A percentile compares a stretch with the other conserved stretches of the same genome.
Conservation (phyloP, 2,113 vertebrate species). For the Petrocephalus zakoni region DNA sequence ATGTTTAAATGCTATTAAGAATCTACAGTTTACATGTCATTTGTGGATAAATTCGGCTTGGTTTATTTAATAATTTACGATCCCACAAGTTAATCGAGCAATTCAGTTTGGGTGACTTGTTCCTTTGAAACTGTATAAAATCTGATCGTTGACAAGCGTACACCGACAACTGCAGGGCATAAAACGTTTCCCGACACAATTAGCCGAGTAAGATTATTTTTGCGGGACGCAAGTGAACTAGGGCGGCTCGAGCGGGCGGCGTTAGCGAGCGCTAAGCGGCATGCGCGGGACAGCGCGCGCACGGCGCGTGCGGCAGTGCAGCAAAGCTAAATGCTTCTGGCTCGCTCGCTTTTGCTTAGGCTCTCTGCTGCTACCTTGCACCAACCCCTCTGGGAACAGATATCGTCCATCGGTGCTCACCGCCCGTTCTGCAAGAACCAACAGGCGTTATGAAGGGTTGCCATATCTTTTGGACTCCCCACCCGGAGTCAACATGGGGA, state of each 20-base stretch:
- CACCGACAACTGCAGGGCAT: not conserved
- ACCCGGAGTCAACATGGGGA: not conserved
- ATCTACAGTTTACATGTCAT: not conserved
- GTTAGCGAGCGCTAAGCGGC: not conserved
- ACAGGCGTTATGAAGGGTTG: slow-evolving; percentile 42
- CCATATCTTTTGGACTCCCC: not conserved
- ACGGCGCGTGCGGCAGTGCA: not conserved
- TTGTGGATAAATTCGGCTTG: not conserved
- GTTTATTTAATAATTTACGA: not conserved
- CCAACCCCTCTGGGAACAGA: slow-evolving; percentile 76
- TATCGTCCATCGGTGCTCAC: slow-evolving; percentile 84
- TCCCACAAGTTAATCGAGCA: not conserved
- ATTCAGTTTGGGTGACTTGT: not conserved
- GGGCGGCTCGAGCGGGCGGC: not conserved
- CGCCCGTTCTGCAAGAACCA: slow-evolving; percentile 76
- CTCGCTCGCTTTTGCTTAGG: not conserved
- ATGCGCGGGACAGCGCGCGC: slow-evolving; percentile 17
- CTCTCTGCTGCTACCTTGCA: slow-evolving; percentile 70
- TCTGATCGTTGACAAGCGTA: not conserved
- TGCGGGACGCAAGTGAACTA: not conserved
- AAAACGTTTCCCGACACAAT: not conserved
- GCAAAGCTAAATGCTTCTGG: not conserved
- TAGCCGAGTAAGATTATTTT: not conserved
- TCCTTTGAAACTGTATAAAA: not conserved
- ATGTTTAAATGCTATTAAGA: not conserved